Conservation (phyloP, 2,113 vertebrate species). For the Oncorhynchus gorbuscha region DNA sequence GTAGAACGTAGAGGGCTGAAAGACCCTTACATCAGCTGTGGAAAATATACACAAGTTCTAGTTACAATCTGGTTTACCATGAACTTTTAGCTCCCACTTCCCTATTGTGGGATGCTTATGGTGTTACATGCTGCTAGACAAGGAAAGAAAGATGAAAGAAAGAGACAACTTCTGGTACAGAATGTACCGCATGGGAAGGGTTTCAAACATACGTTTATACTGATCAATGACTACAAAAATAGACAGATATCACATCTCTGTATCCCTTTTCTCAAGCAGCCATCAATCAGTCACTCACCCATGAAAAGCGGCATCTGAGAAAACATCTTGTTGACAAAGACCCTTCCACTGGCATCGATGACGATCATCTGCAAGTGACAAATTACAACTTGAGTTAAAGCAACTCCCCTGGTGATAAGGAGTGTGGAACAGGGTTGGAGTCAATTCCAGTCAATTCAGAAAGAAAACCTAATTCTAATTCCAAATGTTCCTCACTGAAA, state of each 20-base stretch:
- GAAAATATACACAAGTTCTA: background rate
- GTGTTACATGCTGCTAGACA: too few relatives aligned
- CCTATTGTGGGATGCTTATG: too few relatives aligned
- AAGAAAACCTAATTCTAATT: too few relatives aligned
- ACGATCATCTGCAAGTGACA: conserved; percentile 66
- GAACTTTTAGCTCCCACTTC: too few relatives aligned
- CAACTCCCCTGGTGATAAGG: background rate
- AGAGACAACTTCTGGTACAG: too few relatives aligned
- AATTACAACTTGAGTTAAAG: background rate
- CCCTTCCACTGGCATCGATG: conserved; percentile 71
- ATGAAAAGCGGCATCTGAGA: conserved; percentile 77
- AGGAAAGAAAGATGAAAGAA: too few relatives aligned
- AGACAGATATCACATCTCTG: background rate
- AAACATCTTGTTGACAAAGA: conserved; percentile 73
- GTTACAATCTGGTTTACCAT: background rate
- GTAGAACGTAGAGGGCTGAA: conserved; percentile 84
- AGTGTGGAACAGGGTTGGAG: too few relatives aligned
- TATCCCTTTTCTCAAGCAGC: background rate
- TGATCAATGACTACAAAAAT: background rate
- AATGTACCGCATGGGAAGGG: too few relatives aligned
- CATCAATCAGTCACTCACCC: conserved; percentile 59
- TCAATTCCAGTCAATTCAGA: too few relatives aligned
- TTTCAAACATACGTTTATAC: background rate
- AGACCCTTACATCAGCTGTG: conserved; percentile 77
- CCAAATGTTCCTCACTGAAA: too few relatives aligned